Percentiles rank a stretch among this genome's conserved stretches.
Evolutionary conservation across 2,113 vertebrate genomes (phyloP).

Genomic region (Cepphus grylle): DNA sequence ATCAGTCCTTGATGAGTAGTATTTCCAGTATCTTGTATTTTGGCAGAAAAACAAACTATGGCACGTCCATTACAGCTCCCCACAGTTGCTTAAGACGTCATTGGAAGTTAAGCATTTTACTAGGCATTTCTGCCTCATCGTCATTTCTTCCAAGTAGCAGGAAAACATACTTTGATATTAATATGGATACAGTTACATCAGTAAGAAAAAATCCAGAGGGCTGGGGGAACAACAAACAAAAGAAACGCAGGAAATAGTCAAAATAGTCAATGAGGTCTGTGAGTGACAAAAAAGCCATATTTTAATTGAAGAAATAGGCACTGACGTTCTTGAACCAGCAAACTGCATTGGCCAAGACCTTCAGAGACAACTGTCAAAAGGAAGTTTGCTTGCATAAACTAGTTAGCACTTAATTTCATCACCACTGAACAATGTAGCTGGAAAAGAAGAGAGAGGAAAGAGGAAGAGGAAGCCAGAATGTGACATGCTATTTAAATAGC

Average conservation of each 20-base stretch:
- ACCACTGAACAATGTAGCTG: neutral
- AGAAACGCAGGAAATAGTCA: neutral
- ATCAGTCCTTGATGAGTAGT: neutral
- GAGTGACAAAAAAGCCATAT: neutral
- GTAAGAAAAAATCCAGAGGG: neutral
- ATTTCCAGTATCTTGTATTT: neutral
- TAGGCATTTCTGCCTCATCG: neutral
- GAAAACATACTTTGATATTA: neutral
- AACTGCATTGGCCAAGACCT: neutral
- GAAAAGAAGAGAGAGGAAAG: neutral
- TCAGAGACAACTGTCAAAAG: neutral
- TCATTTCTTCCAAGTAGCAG: neutral
- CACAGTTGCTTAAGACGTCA: neutral
- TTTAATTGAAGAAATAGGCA: neutral
- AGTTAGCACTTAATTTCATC: neutral
- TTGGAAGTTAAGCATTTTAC: neutral
- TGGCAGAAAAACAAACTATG: neutral
- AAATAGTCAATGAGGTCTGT: neutral
- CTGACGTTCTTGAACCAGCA: neutral
- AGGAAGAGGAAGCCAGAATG: neutral
- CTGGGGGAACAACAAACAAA: neutral
- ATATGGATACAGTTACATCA: neutral
- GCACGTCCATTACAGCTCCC: neutral
- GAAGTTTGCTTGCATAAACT: neutral
- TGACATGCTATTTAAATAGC: neutral